These are phyloP conservation scores for Amblyopsis rosae DNA, from an alignment of 2,113 vertebrate species.

Conservation along the genomic window DNA sequence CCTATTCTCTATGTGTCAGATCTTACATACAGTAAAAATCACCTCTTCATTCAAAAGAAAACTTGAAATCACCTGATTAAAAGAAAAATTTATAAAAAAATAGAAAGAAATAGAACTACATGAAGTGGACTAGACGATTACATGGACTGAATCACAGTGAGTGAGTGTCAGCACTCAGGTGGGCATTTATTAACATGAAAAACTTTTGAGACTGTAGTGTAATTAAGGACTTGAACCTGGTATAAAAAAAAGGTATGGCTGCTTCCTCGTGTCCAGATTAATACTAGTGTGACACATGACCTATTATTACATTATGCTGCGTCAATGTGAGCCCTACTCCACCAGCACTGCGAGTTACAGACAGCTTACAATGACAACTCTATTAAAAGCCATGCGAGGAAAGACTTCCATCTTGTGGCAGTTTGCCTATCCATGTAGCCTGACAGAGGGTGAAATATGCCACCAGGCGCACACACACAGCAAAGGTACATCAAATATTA, in stretches of 20 bases:
- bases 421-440: neutral
- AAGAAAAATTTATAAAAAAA: too few relatives aligned
- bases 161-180: too few relatives aligned
- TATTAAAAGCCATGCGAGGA: slow-evolving; percentile 14
- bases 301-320: slow-evolving; percentile 3
- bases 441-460: neutral
- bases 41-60: too few relatives aligned
- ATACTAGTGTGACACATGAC: neutral
- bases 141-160: too few relatives aligned
- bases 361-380: slow-evolving; percentile 12
- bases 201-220: too few relatives aligned
- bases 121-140: too few relatives aligned
- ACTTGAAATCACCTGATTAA: too few relatives aligned
- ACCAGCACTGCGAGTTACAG: slow-evolving; percentile 11
- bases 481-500: slow-evolving; percentile 64
- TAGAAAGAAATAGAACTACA: too few relatives aligned
- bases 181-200: too few relatives aligned
- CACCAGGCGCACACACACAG: neutral
- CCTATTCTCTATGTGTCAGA: neutral
- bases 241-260: slow-evolving; percentile 6
- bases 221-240: neutral
- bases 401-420: slow-evolving; percentile 55
- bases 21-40: neutral
- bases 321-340: slow-evolving; percentile 13
- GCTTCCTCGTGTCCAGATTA: neutral